A percentile compares a stretch with the other conserved stretches of the same genome.
Evolutionary conservation across 2,797 vertebrate genomes (phyloP).

Genomic region (Microtus californicus): DNA sequence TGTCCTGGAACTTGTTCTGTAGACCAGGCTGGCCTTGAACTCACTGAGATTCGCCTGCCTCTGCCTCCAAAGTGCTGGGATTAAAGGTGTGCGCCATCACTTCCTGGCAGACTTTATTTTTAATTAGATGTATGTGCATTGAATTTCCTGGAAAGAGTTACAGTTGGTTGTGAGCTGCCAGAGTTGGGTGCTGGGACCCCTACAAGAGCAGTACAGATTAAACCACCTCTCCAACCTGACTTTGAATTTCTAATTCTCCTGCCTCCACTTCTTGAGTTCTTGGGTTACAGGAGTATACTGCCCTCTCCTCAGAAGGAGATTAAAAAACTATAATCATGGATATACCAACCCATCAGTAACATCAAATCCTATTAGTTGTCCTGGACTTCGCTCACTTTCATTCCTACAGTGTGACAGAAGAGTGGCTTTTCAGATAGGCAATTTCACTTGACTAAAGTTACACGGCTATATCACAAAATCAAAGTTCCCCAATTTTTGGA

Average conservation of each 20-base stretch:
- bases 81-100: background rate
- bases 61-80: background rate
- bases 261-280: background rate
- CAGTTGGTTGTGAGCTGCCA: background rate
- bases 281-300: background rate
- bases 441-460: background rate
- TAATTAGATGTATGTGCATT: background rate
- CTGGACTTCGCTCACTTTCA: background rate
- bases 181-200: background rate
- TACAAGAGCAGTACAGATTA: background rate
- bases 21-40: background rate
- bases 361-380: background rate
- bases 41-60: background rate
- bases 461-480: background rate
- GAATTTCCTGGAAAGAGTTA: background rate
- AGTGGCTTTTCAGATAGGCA: conserved; percentile 17
- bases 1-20: background rate
- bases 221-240: background rate
- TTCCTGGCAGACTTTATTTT: background rate
- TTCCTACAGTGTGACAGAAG: background rate
- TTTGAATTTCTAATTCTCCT: background rate
- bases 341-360: background rate
- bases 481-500: background rate
- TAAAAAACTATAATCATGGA: background rate
- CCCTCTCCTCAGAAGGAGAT: background rate